A percentile compares a stretch with the other conserved stretches of the same genome.
Evolutionary conservation across 92 coral and sea anemone genomes (phyloP).

Genomic region (Muricea muricata): DNA sequence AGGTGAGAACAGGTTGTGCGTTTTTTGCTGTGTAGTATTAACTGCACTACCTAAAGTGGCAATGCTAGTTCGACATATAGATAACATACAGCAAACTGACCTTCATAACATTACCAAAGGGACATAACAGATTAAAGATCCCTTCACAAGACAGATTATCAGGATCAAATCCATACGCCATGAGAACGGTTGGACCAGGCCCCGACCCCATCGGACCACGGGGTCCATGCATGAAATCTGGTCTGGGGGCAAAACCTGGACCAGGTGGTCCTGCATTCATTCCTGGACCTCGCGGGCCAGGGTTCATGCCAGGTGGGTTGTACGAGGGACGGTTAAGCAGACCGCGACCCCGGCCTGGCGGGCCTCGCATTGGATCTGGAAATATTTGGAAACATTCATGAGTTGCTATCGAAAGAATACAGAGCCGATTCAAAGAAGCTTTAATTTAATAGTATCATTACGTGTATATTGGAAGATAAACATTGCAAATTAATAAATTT

Average conservation of each 20-base stretch:
- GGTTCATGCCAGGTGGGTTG: constrained; percentile 58
- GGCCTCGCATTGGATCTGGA: constrained; percentile 20
- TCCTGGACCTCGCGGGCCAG: constrained; percentile 52
- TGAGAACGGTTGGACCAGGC: constrained; percentile 70
- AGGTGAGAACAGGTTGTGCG: background rate
- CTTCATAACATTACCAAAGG: constrained; percentile 95
- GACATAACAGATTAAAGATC: constrained; percentile 88
- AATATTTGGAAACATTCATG: background rate
- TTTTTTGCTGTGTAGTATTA: too few species aligned
- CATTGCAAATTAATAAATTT: too few species aligned
- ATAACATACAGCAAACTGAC: constrained; percentile 32
- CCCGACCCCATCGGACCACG: constrained; percentile 75
- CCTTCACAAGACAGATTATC: constrained; percentile 90
- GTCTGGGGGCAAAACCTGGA: constrained; percentile 59
- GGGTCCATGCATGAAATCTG: constrained; percentile 54
- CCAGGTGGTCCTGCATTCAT: constrained; percentile 43
- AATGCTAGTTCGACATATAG: too few species aligned
- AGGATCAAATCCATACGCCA: constrained; percentile 91
- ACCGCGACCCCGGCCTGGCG: constrained; percentile 70
- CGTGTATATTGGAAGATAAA: too few species aligned
- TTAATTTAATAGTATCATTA: too few species aligned
- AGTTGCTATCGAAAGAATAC: too few species aligned
- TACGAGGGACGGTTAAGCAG: constrained; percentile 85
- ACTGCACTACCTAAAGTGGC: too few species aligned
- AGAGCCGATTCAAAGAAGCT: too few species aligned